Base-by-base conservation (phyloP, 2,113 vertebrate genomes). In the Myiozetetes cayanensis region DNA sequence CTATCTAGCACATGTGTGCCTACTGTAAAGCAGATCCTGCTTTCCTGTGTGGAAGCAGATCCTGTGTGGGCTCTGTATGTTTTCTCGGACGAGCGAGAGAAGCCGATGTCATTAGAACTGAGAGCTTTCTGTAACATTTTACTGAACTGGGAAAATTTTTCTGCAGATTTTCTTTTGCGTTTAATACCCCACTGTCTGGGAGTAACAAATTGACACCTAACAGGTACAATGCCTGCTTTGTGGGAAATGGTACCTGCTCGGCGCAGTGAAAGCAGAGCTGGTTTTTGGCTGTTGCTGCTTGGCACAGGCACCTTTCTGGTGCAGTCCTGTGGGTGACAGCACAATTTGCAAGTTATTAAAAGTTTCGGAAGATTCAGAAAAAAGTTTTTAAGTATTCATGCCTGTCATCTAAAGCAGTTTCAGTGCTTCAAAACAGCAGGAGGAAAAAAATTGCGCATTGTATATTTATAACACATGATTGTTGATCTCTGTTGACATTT, bases 401-500 rank as follows among this genome's bases (percentile, higher is more conserved):
- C 35, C 12, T 94, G 86, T 92, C 91, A 76, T 73, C 80, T 85
- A 49, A 90, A 95, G 93, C 55, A 85, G 58, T 73, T 92, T 74
- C 68, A 56, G 61, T 68, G 62, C 93, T 94, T 95, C 78, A 84
- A 78, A 97, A 95, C 80, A 95, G 49, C 80, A 73, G 80, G 84
- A 80, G 71, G 71, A 14, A 73, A 78, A 71, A 87, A 90, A 85
- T 25, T 63, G 73, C 1, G 5, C 28, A 22, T 89, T 95, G 67
- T 87, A 7, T 94, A 86, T 94, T 96, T 96, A 94, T 93, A 94
- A 90, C 75, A 86, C 66, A 58, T 93, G 79, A 91, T 93, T 83
- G 91, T 89, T 96, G 92, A 66, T 95, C 68, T 88, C 76, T 91
- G 62, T 85, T 96, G 93, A 89, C 96, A 76, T 94, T 95, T 96